phyloP scores from a whole-genome alignment of 2,113 vertebrate genomes.

The Sturnus vulgaris region DNA sequence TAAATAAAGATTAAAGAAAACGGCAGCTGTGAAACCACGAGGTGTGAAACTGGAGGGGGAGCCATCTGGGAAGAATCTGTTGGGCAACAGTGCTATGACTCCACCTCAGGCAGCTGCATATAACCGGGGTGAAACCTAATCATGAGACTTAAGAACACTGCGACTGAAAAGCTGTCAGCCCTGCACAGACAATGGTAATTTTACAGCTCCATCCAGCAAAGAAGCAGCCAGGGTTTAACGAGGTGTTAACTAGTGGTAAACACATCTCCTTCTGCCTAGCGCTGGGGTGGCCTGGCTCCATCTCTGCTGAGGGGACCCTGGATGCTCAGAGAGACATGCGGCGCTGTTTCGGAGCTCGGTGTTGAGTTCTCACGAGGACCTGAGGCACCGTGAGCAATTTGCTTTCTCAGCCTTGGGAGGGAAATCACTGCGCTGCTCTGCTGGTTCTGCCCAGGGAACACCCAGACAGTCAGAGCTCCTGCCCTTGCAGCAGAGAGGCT shows the following conservation, averaged over 20 bases:
- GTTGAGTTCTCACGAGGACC: background rate
- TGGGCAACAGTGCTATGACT: background rate
- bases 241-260: background rate
- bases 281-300: background rate
- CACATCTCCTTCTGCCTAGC: background rate
- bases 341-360: accelerated
- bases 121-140: background rate
- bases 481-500: background rate
- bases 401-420: background rate
- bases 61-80: background rate
- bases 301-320: background rate
- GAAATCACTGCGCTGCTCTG: background rate
- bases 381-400: background rate
- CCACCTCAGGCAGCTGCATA: background rate
- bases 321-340: background rate
- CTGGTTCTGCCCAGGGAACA: background rate
- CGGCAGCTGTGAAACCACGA: background rate
- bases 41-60: background rate
- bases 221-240: background rate
- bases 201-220: background rate
- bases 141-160: background rate
- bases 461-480: background rate
- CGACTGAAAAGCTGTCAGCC: background rate
- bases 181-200: background rate
- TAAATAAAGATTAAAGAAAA: background rate